These are phyloP conservation scores for Ostrea denselamellosa DNA, from an alignment of 1,140 invertebrate genomes.

Conservation along the genomic window DNA sequence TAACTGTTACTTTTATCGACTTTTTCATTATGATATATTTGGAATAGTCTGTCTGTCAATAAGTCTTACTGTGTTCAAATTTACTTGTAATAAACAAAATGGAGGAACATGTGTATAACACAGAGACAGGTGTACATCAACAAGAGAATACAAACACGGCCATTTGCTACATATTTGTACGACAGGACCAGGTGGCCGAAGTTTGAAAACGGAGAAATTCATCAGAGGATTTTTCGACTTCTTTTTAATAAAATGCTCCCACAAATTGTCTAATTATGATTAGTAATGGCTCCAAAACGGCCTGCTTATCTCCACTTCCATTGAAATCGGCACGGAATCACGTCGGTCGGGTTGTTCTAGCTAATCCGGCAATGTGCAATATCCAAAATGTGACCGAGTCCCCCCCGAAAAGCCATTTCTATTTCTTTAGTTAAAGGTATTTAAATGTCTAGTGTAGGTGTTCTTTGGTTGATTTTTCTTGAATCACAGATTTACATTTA, in stretches of 20 bases:
- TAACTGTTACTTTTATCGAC: constrained; percentile 17
- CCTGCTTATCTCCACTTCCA: constrained; percentile 4
- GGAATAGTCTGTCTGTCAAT: constrained; percentile 1
- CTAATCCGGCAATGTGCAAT: constrained; percentile 15
- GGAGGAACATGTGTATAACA: neutral
- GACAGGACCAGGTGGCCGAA: neutral
- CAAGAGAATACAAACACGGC: neutral
- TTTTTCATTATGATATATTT: constrained; percentile 20
- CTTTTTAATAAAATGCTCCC: constrained; percentile 34
- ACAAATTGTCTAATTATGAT: constrained; percentile 37
- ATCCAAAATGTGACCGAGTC: constrained; percentile 9
- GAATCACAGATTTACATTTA: neutral
- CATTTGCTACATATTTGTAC: no score
- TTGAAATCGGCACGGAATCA: constrained; percentile 25
- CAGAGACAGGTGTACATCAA: neutral
- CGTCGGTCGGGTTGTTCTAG: neutral
- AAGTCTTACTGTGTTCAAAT: constrained; percentile 28
- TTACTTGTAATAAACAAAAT: neutral
- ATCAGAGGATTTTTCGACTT: constrained; percentile 29
- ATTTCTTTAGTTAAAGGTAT: constrained; percentile 8
- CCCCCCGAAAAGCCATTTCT: constrained; percentile 14
- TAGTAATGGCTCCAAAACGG: constrained; percentile 33
- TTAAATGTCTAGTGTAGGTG: neutral
- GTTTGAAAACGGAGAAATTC: constrained; percentile 14
- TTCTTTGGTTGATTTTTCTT: neutral